Evolutionary conservation across 2,797 vertebrate species (phyloP).

Genomic region (Miichthys miiuy): DNA sequence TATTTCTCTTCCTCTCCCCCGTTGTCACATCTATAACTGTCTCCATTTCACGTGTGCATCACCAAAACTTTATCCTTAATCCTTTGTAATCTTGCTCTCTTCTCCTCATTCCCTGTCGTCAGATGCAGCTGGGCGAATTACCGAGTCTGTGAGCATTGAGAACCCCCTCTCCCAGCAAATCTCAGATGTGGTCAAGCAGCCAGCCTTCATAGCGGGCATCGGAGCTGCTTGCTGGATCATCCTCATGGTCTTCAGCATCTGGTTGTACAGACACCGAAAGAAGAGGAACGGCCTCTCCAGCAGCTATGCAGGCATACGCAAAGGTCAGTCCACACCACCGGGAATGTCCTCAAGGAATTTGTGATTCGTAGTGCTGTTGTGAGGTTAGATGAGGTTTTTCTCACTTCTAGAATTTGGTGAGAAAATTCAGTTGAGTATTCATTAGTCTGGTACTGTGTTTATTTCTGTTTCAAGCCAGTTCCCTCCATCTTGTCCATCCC

Average conservation of each 20-base stretch:
- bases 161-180: conserved; percentile 95
- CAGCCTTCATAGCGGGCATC: conserved; percentile 98
- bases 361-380: not conserved
- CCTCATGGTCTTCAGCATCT: conserved; percentile 99
- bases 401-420: not conserved
- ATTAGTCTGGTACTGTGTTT: not conserved
- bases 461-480: conserved; percentile 18
- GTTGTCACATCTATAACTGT: conserved; percentile 7
- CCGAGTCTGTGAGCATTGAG: conserved; percentile 63
- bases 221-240: conserved; percentile 99
- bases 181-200: conserved; percentile 97
- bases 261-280: conserved; percentile 97
- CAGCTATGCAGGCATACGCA: conserved; percentile 97
- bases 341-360: not conserved
- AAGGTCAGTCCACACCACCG: conserved; percentile 86
- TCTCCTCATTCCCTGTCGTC: not conserved
- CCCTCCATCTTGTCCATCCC: not conserved
- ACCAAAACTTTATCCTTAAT: not conserved
- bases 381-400: not conserved
- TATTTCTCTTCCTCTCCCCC: conserved; percentile 5
- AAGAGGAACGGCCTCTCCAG: conserved; percentile 94
- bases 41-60: not conserved
- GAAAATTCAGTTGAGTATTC: not conserved
- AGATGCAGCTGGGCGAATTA: conserved; percentile 84
- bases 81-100: conserved; percentile 12